phyloP scores from a whole-genome alignment of 1,140 invertebrate genomes.

The Hycleus cichorii region DNA sequence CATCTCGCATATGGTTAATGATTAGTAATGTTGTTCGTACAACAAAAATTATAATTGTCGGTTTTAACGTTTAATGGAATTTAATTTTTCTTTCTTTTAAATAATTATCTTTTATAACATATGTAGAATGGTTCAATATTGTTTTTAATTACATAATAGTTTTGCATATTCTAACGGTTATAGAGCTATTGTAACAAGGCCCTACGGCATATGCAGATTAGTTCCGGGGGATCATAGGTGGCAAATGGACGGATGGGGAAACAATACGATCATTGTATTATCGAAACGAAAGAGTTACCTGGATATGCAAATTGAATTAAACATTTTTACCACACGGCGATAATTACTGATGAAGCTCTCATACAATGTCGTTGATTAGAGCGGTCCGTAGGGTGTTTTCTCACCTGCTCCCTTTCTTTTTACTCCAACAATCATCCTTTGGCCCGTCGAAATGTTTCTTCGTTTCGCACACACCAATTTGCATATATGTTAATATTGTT shows the following conservation, averaged over 20 bases:
- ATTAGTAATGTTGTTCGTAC: slow-evolving; percentile 3
- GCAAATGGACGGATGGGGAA: slow-evolving; percentile 23
- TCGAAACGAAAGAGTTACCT: slow-evolving; percentile 16
- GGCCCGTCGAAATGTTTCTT: background rate
- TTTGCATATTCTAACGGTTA: slow-evolving; percentile 1
- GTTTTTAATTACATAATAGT: slow-evolving; percentile 21
- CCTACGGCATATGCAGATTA: slow-evolving; percentile 23
- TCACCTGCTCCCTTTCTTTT: background rate
- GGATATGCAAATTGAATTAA: slow-evolving; percentile 29
- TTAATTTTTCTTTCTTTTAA: no score
- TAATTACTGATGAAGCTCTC: slow-evolving; percentile 18
- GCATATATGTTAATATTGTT: slow-evolving; percentile 8
- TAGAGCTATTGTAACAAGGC: background rate
- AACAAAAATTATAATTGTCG: no score
- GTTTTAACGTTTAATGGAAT: no score
- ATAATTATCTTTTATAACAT: no score
- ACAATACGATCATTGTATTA: slow-evolving; percentile 20
- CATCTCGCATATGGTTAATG: slow-evolving; percentile 13
- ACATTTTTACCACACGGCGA: slow-evolving; percentile 5
- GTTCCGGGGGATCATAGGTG: slow-evolving; percentile 24
- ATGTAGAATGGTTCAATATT: no score
- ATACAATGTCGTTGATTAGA: background rate
- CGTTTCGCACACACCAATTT: slow-evolving; percentile 4
- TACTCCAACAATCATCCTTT: background rate
- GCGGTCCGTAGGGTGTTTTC: background rate